phyloP scores from a whole-genome alignment of 1,140 invertebrate genomes.

The Argopecten irradians region DNA sequence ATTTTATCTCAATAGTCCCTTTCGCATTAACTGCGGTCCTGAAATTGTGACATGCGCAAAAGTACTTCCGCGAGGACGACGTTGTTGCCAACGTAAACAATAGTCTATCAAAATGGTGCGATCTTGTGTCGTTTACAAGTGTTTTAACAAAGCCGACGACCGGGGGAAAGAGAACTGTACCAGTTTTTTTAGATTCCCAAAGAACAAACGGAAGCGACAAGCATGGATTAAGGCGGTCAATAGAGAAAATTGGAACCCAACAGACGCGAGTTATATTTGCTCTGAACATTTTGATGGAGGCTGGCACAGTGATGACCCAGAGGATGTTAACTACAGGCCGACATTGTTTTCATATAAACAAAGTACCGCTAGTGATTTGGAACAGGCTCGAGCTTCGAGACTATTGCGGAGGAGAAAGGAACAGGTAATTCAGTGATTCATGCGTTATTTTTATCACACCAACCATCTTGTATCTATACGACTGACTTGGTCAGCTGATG shows the following conservation, averaged over 20 bases:
- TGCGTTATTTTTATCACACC: too few relatives aligned
- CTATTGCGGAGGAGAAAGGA: too few relatives aligned
- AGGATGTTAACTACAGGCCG: constrained; percentile 1
- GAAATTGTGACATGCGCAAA: constrained; percentile 25
- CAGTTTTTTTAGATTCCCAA: constrained; percentile 37
- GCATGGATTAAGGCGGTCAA: constrained; percentile 38
- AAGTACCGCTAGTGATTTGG: too few relatives aligned
- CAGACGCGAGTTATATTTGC: constrained; percentile 2
- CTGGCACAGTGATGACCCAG: constrained; percentile 26
- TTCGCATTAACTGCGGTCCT: not conserved
- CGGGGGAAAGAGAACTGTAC: constrained; percentile 16
- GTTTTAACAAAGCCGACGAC: not conserved
- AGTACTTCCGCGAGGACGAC: not conserved
- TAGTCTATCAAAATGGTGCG: not conserved
- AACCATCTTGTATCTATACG: too few relatives aligned
- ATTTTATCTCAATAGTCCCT: not conserved
- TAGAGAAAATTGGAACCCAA: constrained; percentile 31
- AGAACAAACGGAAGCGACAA: constrained; percentile 34
- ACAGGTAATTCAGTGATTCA: too few relatives aligned
- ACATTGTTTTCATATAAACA: not conserved
- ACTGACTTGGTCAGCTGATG: too few relatives aligned
- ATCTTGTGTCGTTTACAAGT: constrained; percentile 27
- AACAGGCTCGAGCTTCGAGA: too few relatives aligned
- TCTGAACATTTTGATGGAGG: constrained; percentile 31
- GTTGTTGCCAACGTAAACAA: not conserved